Conservation (phyloP, 2,888 invertebrate genomes). For the Agrenia bidenticulata region DNA sequence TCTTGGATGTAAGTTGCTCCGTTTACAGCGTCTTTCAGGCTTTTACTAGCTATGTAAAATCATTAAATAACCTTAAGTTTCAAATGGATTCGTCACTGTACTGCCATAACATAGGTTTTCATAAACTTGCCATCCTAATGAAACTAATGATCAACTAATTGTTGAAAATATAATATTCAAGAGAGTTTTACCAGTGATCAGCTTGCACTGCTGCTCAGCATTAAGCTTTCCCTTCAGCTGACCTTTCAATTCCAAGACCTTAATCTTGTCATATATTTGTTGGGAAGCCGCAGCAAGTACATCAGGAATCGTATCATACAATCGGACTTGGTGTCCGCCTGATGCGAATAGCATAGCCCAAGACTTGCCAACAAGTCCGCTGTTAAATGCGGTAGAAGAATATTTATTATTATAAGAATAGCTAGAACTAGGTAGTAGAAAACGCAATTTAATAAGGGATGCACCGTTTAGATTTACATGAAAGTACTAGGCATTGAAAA, state of each 20-base stretch:
- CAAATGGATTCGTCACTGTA: no score
- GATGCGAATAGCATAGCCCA: slow-evolving; percentile 97
- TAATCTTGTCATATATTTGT: slow-evolving; percentile 72
- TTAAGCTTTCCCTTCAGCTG: slow-evolving; percentile 68
- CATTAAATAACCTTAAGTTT: no score
- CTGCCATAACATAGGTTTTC: no score
- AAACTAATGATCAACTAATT: no score
- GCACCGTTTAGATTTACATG: no score
- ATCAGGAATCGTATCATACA: slow-evolving; percentile 79
- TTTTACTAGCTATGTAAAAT: neutral
- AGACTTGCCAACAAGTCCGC: slow-evolving; percentile 92
- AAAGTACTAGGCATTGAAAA: no score
- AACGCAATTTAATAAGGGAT: neutral
- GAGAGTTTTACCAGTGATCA: slow-evolving; percentile 77
- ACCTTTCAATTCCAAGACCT: slow-evolving; percentile 68
- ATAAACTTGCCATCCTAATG: no score
- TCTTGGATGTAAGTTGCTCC: slow-evolving; percentile 84
- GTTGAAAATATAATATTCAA: slow-evolving; percentile 17
- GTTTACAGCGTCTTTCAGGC: slow-evolving; percentile 63
- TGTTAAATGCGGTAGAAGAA: no score
- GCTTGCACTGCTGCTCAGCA: slow-evolving; percentile 72
- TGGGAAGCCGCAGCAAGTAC: slow-evolving; percentile 73
- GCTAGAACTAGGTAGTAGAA: neutral
- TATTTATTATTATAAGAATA: no score
- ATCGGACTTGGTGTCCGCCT: slow-evolving; percentile 81